Base-by-base conservation (phyloP, 2,888 invertebrate genomes). In the Deilephila porcellus region DNA sequence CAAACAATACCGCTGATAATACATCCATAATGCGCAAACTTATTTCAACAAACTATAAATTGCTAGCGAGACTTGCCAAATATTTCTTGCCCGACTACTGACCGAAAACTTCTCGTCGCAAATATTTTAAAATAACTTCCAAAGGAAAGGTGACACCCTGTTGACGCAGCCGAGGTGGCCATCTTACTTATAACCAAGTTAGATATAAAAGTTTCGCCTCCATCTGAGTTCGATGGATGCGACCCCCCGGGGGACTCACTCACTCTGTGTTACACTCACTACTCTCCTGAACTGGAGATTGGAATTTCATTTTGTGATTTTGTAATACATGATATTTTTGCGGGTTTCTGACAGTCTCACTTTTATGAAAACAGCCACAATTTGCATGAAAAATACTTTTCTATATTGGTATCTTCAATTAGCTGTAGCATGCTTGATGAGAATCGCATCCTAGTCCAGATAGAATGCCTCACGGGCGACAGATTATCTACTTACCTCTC, bases 41-140 rank as follows among this genome's bases (percentile, higher is more conserved):
- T n/a, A 56, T 56, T 20, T 37, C 37, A 60, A 25, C 60, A 71
- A 45, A 71, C 71, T 60, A 60, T 60, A 71, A 71, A 71, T 71
- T 60, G 71, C 7, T 17, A 45, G 20, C 11, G 60, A 71, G 77
- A 86, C 85, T 85, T 83, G 76, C 83, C 85, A 86, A 89, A 91
- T 89, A 91, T 90, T 90, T 91, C 88, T 88, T 87, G 85, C 45
- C 3, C 45, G 3, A 45, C 45, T 83, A 79, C 80, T 76, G 85
- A 79, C 75, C 79, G 75, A 76, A 83, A 92, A 92, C 85, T 92
- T 90, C 79, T 76, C 85, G 88, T 92, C 93, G 93, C 93, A 94
- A 94, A 94, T 94, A 94, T 94, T 94, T 94, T 94, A 94, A 93
- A 94, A 93, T 91, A 88, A 91, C 88, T 91, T 90, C 85, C 83